Evolutionary conservation across 2,797 vertebrate genomes (phyloP), one percentile per base, ranked within the genome.

Genomic region (Acrocephalus scirpaceus): DNA sequence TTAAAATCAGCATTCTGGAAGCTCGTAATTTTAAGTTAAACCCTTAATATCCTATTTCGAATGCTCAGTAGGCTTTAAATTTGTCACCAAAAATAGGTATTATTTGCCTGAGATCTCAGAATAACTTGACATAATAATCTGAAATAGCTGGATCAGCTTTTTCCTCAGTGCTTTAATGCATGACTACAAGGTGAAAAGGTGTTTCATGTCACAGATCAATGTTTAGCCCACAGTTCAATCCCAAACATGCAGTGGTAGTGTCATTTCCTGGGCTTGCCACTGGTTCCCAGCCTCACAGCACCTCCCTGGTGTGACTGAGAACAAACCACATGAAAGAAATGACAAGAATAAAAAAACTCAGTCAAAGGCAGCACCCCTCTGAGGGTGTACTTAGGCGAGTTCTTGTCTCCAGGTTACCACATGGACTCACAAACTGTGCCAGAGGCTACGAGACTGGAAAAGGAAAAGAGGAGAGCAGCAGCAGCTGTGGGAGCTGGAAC

Each of bases 121-220:
- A 69, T 76, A 76, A 60, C 56, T 62, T 51, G 18, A 53, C 50
- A 26, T 32, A 58, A 27, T 38, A 69, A 40, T 34, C 66, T 23
- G 57, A 75, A 75, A 62, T 23, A 84, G 60, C 40, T 21, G 29
- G 38, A 65, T 83, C 58, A 56, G 50, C 26, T 36, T 77, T 86
- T 78, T 20, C 58, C 70, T 72, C 62, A 7, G 6, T 51, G 58
- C 51, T 90, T 94, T 90, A 78, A 86, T 81, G 80, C 89, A 90
- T 47, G 80, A 62, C 45, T 88, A 11, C 26, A 47, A 75, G 62
- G 64, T 57, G 64, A 69, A 67, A 84, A 83, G 34, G 50, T 44
- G 42, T 65, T 77, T 94, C 47, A 48, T 2, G 0, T 47, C 75
- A 47, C n/a, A 71, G 73, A n/a, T 51, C 74, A 95, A 44, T 45